These are phyloP conservation scores for Cebus imitator DNA, from an alignment of 2,113 vertebrate species.

Conservation along the genomic window DNA sequence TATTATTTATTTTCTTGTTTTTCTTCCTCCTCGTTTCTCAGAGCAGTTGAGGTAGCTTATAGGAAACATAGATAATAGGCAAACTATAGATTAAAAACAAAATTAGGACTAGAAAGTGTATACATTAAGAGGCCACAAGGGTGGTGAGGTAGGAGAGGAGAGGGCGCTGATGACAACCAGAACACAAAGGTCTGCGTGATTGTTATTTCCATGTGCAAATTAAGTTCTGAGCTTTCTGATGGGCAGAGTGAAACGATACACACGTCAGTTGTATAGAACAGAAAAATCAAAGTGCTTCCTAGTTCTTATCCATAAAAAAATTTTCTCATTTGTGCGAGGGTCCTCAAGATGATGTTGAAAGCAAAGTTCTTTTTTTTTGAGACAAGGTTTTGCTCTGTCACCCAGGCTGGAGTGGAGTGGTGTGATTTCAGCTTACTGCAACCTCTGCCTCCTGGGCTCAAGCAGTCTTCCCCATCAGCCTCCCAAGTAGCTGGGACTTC, in stretches of 20 bases:
- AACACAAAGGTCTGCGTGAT: neutral
- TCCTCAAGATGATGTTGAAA: neutral
- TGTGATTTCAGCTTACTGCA: no score
- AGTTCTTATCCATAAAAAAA: neutral
- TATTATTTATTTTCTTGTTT: conserved; percentile 20
- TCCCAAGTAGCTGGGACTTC: no score
- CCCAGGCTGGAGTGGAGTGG: no score
- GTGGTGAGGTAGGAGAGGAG: neutral
- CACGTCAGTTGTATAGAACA: neutral
- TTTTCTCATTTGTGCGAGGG: neutral
- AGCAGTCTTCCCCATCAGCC: no score
- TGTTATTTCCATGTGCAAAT: neutral
- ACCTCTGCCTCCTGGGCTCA: no score
- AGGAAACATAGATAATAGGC: neutral
- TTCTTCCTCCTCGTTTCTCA: neutral
- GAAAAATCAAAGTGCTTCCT: neutral
- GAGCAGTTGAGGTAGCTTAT: neutral
- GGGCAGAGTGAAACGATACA: neutral
- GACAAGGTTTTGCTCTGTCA: no score
- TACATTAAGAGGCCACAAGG: neutral
- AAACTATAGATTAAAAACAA: neutral
- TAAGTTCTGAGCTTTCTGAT: neutral
- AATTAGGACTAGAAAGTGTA: neutral
- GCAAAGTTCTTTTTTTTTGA: neutral
- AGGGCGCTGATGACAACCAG: neutral